Conservation (phyloP, 2,888 invertebrate species). For the Tupiocoris notatus region DNA sequence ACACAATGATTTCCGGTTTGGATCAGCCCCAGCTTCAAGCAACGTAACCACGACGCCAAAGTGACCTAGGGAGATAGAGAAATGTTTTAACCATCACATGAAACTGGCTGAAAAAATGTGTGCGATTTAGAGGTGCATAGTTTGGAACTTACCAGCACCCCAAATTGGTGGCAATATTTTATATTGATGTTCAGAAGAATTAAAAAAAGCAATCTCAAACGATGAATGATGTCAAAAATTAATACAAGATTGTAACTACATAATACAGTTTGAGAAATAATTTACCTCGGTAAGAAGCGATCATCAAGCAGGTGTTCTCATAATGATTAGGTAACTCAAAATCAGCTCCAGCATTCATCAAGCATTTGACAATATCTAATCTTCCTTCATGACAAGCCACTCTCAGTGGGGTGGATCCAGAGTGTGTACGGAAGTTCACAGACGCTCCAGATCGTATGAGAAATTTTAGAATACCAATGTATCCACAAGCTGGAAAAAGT, state of each 20-base stretch:
- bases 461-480: conserved; percentile 6
- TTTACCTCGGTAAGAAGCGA: background rate
- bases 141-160: no score
- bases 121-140: no score
- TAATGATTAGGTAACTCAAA: background rate
- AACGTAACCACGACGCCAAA: conserved; percentile 65
- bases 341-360: background rate
- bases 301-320: background rate
- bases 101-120: no score
- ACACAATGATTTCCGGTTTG: conserved; percentile 80
- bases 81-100: no score
- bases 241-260: no score
- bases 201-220: no score
- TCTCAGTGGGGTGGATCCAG: background rate
- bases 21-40: conserved; percentile 72
- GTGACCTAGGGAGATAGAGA: conserved; percentile 48
- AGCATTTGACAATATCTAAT: background rate
- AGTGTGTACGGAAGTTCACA: background rate
- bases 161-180: no score
- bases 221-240: no score
- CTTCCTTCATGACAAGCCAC: background rate
- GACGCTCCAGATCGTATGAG: background rate
- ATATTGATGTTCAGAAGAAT: no score
- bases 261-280: no score
- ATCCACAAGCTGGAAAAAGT: conserved; percentile 6